Evolutionary conservation across 2,113 vertebrate species (phyloP).

Genomic region (Greenwoodochromis staneri): DNA sequence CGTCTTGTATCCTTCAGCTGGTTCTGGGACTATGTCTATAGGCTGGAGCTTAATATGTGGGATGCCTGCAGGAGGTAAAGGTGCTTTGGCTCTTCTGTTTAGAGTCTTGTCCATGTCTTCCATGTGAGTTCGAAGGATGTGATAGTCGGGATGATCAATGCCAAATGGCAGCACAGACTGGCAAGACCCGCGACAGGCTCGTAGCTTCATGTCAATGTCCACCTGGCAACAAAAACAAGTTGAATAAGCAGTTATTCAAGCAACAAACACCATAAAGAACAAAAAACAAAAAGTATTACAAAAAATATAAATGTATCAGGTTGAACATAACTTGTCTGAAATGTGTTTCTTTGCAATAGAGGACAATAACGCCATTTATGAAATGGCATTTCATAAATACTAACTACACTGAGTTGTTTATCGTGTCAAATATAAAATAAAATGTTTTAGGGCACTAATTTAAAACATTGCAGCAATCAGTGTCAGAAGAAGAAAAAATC

Average conservation of each 20-base stretch:
- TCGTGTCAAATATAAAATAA: neutral
- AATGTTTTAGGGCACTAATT: neutral
- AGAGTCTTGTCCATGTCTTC: neutral
- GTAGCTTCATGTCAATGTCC: slow-evolving; percentile 68
- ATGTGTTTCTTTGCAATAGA: neutral
- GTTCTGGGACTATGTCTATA: accelerated
- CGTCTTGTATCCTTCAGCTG: slow-evolving; percentile 2
- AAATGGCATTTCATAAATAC: neutral
- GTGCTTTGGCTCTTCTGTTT: neutral
- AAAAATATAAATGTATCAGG: neutral
- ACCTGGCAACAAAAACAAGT: slow-evolving; percentile 43
- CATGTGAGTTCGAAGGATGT: neutral
- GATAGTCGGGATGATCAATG: slow-evolving; percentile 2
- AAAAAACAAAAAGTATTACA: neutral
- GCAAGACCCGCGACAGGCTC: slow-evolving; percentile 68
- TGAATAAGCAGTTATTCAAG: neutral
- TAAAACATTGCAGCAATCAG: neutral
- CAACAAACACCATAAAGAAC: neutral
- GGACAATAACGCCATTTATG: neutral
- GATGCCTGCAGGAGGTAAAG: neutral
- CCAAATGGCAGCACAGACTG: neutral
- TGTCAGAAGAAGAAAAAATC: too few species aligned
- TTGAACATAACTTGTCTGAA: neutral
- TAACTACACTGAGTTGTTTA: neutral
- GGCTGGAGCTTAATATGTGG: slow-evolving; percentile 24